phyloP scores from a whole-genome alignment of 2,797 vertebrate genomes.

The Petrocephalus sullivani region DNA sequence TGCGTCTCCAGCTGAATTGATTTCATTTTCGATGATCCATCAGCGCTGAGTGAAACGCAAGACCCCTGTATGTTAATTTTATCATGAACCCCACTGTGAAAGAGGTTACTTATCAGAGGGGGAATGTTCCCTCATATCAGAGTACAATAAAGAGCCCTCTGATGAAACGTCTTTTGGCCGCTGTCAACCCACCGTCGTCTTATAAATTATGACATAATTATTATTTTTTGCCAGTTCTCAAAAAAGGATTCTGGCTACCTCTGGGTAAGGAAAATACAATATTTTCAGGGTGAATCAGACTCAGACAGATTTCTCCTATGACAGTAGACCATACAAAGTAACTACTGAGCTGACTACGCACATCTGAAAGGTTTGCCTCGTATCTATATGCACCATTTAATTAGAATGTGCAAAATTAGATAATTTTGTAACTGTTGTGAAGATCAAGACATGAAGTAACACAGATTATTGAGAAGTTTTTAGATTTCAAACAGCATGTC shows the following conservation, averaged over 20 bases:
- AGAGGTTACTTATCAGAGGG: slow-evolving; percentile 66
- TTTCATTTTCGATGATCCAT: slow-evolving; percentile 67
- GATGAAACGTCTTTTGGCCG: slow-evolving; percentile 9
- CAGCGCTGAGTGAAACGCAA: slow-evolving; percentile 47
- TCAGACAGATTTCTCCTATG: neutral
- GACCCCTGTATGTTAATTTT: slow-evolving; percentile 49
- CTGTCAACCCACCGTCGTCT: slow-evolving; percentile 6
- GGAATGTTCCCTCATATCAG: slow-evolving; percentile 41
- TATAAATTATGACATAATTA: neutral
- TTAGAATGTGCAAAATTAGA: neutral
- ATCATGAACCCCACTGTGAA: slow-evolving; percentile 61
- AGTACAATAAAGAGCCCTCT: neutral
- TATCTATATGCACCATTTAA: neutral
- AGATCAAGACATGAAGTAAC: neutral
- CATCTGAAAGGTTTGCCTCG: neutral
- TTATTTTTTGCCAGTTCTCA: neutral
- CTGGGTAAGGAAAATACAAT: neutral
- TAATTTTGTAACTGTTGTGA: neutral
- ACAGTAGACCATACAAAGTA: neutral
- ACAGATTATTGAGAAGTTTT: too few relatives aligned
- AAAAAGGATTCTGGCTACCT: neutral
- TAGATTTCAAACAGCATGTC: too few relatives aligned
- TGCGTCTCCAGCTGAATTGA: slow-evolving; percentile 64
- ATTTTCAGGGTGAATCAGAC: neutral
- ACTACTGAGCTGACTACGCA: neutral